These are phyloP conservation scores for Chiridota heheva DNA, from an alignment of 35 echinoderm and acorn worm species.

Conservation along the genomic window DNA sequence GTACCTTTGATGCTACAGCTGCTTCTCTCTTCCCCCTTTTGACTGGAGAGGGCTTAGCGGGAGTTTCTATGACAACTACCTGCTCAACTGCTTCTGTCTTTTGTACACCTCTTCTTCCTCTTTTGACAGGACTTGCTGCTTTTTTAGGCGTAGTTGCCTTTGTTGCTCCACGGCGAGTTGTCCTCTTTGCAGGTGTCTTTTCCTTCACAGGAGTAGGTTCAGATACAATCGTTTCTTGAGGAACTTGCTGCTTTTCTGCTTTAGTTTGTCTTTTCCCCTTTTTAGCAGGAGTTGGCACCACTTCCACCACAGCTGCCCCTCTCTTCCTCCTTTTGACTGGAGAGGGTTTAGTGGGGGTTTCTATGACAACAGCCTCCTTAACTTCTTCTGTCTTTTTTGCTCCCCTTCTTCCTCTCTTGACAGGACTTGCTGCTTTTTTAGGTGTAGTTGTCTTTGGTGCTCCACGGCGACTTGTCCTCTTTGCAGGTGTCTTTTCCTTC, in stretches of 20 bases:
- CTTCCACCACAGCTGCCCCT: background rate
- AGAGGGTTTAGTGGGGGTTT: background rate
- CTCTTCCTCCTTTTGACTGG: slow-evolving; percentile 22
- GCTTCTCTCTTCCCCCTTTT: too few species aligned
- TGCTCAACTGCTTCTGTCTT: background rate
- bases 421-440: slow-evolving; percentile 42
- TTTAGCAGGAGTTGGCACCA: background rate
- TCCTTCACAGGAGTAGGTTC: slow-evolving; percentile 32
- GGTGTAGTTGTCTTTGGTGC: slow-evolving; percentile 14
- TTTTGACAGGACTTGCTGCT: slow-evolving; percentile 28
- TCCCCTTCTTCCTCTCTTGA: slow-evolving; percentile 30
- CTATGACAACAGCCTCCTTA: slow-evolving; percentile 9
- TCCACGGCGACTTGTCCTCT: slow-evolving; percentile 61
- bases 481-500: slow-evolving; percentile 48
- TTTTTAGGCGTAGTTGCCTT: slow-evolving; percentile 19
- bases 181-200: slow-evolving; percentile 42
- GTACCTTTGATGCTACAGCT: too few species aligned
- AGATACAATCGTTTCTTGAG: too few species aligned
- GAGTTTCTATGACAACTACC: too few species aligned
- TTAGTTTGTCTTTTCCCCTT: too few species aligned
- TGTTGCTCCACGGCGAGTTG: background rate
- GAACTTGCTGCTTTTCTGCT: too few species aligned
- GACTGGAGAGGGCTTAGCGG: background rate
- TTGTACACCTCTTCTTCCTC: background rate
- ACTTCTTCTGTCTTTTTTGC: slow-evolving; percentile 17